Evolutionary conservation across 35 echinoderm and acorn worm species (phyloP).

Genomic region (Apostichopus japonicus): DNA sequence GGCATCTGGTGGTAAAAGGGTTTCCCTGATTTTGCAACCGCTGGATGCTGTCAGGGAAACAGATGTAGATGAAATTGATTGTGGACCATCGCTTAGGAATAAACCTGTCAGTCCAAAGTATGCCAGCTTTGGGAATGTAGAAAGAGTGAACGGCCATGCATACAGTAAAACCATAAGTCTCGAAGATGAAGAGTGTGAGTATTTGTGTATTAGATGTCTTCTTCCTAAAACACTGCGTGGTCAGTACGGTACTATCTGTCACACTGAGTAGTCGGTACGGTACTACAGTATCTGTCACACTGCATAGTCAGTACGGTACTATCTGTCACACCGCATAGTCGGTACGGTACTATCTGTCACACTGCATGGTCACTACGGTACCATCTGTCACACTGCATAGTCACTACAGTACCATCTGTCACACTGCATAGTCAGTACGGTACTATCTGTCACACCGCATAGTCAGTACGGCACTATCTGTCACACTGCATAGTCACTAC

Average conservation of each 20-base stretch:
- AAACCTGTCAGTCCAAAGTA: slow-evolving; percentile 35
- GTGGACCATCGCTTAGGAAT: slow-evolving; percentile 17
- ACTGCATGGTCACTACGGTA: no score
- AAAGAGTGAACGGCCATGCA: not conserved
- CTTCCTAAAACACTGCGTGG: not conserved
- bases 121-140: slow-evolving; percentile 6
- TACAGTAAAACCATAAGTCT: slow-evolving; percentile 39
- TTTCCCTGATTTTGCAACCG: not conserved
- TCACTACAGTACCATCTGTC: no score
- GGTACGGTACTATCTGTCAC: no score
- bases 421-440: not conserved
- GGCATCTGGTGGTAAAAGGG: not conserved
- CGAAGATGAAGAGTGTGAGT: slow-evolving; percentile 47
- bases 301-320: not conserved
- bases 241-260: not conserved
- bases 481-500: not conserved
- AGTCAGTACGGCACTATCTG: not conserved
- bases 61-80: not conserved
- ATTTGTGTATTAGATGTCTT: not conserved
- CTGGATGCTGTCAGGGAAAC: not conserved
- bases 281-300: not conserved
- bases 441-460: not conserved
- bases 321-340: no score
- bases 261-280: not conserved
- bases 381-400: no score